phyloP scores from a whole-genome alignment of 1,140 invertebrate genomes.

The Zaprionus davidi region DNA sequence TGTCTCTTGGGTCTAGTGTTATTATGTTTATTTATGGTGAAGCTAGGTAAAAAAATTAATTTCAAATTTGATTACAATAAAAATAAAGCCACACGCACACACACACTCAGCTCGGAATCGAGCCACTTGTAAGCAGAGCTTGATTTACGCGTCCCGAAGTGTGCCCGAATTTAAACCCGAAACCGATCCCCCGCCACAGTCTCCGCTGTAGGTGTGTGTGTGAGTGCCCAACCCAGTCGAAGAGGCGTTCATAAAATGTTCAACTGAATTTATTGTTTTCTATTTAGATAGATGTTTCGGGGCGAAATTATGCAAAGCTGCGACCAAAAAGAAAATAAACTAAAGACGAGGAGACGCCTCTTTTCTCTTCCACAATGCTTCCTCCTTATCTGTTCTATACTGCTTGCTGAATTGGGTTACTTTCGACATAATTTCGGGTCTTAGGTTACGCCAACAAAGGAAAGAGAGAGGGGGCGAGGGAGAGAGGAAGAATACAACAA shows the following conservation, averaged over 20 bases:
- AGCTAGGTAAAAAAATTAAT: constrained; percentile 71
- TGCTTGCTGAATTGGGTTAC: constrained; percentile 72
- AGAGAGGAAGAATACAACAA: constrained; percentile 7
- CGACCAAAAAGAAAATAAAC: constrained; percentile 43
- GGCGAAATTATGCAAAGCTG: constrained; percentile 68
- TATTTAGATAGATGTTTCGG: constrained; percentile 57
- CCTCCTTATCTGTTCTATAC: constrained; percentile 16
- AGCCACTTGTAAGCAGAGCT: constrained; percentile 64
- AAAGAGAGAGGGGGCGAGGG: background rate
- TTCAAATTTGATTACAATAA: constrained; percentile 80
- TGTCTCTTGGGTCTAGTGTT: constrained; percentile 42
- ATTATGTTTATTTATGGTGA: constrained; percentile 73
- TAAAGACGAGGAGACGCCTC: constrained; percentile 20
- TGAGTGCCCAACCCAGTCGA: constrained; percentile 59
- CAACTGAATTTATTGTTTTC: constrained; percentile 73
- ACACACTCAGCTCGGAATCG: constrained; percentile 22
- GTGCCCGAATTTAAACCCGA: constrained; percentile 42
- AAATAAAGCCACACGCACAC: constrained; percentile 61
- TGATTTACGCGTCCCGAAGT: constrained; percentile 63
- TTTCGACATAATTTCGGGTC: constrained; percentile 70
- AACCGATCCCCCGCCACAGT: constrained; percentile 13
- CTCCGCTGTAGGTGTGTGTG: constrained; percentile 32
- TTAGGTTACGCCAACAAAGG: constrained; percentile 66
- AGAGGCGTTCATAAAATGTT: constrained; percentile 50
- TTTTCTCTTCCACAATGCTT: background rate